Percentiles rank a stretch among this genome's conserved stretches.
These are phyloP conservation scores for Fregata magnificens DNA, from an alignment of 2,113 vertebrate species.

Conservation along the genomic window DNA sequence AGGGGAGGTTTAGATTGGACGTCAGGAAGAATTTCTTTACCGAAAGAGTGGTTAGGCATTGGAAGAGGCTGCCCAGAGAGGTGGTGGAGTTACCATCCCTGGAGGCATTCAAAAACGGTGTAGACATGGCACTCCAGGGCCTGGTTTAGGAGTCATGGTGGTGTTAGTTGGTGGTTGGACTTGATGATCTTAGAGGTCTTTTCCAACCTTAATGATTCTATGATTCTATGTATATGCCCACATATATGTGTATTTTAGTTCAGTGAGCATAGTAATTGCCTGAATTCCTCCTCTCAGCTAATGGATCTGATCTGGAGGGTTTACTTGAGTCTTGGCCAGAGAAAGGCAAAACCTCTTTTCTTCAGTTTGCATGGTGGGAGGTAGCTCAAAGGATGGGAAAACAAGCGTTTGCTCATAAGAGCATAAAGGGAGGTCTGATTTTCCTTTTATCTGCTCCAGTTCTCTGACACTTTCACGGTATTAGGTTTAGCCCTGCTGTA, in stretches of 20 bases:
- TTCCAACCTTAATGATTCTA: too few relatives aligned
- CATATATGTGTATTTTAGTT: not conserved
- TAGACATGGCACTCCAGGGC: too few relatives aligned
- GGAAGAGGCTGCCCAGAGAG: too few relatives aligned
- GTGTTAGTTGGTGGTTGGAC: too few relatives aligned
- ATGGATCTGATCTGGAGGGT: not conserved
- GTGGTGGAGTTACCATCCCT: too few relatives aligned
- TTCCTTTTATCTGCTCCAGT: not conserved
- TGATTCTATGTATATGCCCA: not conserved
- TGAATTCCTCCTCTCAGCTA: not conserved
- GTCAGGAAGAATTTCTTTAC: too few relatives aligned
- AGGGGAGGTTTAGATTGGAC: too few relatives aligned
- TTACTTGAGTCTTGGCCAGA: not conserved
- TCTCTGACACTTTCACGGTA: not conserved
- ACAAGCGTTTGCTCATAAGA: not conserved
- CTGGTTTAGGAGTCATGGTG: too few relatives aligned
- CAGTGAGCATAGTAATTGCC: not conserved
- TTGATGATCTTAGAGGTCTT: too few relatives aligned
- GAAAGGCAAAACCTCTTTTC: not conserved
- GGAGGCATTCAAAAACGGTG: too few relatives aligned
- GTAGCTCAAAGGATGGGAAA: not conserved
- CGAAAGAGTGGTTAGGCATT: too few relatives aligned
- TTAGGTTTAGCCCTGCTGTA: not conserved
- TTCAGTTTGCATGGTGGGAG: not conserved
- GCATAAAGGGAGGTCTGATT: not conserved